Conservation (phyloP, 2,797 vertebrate genomes). For the Ataeniobius toweri region DNA sequence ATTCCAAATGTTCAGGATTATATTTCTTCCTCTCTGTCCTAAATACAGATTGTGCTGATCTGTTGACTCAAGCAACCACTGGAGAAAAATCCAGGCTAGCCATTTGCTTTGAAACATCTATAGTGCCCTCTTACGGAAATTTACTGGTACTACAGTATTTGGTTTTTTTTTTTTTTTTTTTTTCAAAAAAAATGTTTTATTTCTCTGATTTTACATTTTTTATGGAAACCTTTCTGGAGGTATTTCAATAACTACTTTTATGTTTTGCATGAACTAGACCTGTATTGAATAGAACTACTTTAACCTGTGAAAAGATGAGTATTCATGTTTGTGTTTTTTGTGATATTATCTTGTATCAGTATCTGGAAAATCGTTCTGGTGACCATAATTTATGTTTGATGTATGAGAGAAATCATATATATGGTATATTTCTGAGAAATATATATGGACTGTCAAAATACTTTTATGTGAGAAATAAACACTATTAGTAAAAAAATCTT, state of each 20-base stretch:
- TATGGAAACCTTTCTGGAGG: conserved; percentile 1
- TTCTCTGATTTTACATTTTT: conserved; percentile 2
- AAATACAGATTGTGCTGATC: conserved; percentile 55
- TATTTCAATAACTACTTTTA: neutral
- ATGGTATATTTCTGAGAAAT: conserved; percentile 32
- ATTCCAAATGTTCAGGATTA: neutral
- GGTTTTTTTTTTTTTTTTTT: neutral
- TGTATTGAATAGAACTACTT: conserved; percentile 12
- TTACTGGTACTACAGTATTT: conserved; percentile 19
- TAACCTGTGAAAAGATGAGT: conserved; percentile 16
- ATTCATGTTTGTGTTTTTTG: conserved; percentile 25
- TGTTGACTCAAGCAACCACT: conserved; percentile 20
- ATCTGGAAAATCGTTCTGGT: conserved; percentile 19
- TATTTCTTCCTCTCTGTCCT: conserved; percentile 13
- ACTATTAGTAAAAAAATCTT: conserved; percentile 17
- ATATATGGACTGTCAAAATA: conserved; percentile 45
- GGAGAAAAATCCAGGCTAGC: conserved; percentile 21
- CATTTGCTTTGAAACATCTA: conserved; percentile 24
- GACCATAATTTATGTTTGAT: neutral
- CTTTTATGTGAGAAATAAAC: conserved; percentile 56
- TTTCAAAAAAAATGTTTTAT: neutral
- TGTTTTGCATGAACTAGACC: conserved; percentile 19
- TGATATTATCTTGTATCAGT: conserved; percentile 32
- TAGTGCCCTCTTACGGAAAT: conserved; percentile 41
- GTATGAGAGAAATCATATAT: neutral